Base-by-base conservation (phyloP, 2,113 vertebrate species). In the Pholis gunnellus region DNA sequence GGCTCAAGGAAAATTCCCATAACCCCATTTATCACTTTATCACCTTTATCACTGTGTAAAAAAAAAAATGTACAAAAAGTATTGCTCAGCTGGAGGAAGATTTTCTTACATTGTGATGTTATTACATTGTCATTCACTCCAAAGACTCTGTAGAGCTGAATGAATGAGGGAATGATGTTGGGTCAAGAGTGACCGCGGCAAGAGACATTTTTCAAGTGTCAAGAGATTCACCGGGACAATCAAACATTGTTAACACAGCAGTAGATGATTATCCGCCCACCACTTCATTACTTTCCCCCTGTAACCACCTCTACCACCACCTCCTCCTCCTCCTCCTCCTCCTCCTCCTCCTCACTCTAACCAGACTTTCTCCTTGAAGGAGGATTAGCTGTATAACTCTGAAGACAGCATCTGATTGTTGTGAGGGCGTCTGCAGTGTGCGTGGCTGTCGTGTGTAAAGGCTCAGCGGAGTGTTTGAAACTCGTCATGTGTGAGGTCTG, bases 401-500 rank as follows among this genome's bases (percentile, higher is more conserved):
- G 46, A 56, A 67, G 67, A 87, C 71, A 75, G 85, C 31, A 70
- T 81, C 15, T 61, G 18, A 85, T 75, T 90, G 82, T 88, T 79
- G 29, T n/a, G 44, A 54, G 65, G 79, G 61, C 9, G 61, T 72
- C 71, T 75, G 70, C 69, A 63, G 85, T 81, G 79, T 83, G 79
- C 78, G 81, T 60, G 68, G n/a, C 81, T 70, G 85, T 79, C 81
- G 46, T 50, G 74, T 82, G 87, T 64, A 65, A 69, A 74, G 64
- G 77, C 54, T 87, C 38, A 75, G 44, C 63, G 36, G 11, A 61
- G 78, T 34, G 60, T 81, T 46, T 42, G 25, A 80, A 79, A 50
- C 57, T 8, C 0, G 59, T 84, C 77, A 69, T 81, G 86, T 83
- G 89, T 79, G 86, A 78, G 76, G 82, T 82, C 83, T 75, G 75